Percentiles rank a stretch among this genome's conserved stretches.
Evolutionary conservation across 2,797 vertebrate genomes (phyloP).

Genomic region (Onychomys arenicola): DNA sequence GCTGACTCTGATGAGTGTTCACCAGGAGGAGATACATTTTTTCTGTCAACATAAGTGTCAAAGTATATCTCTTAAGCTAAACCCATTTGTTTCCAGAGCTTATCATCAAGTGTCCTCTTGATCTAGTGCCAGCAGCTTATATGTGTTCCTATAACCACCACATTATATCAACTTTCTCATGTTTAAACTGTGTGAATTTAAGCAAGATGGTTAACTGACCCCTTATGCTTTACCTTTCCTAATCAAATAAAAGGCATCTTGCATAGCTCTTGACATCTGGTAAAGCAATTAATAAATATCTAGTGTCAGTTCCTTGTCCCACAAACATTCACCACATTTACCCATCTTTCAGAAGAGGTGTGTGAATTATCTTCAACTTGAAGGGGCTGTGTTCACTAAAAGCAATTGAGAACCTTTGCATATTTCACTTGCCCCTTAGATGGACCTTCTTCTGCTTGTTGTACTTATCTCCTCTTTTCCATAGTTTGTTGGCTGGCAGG

Average conservation of each 20-base stretch:
- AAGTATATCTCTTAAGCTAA: neutral
- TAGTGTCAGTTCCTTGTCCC: neutral
- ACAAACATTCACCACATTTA: neutral
- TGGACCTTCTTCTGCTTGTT: neutral
- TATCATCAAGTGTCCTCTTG: neutral
- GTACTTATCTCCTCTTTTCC: neutral
- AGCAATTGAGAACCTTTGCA: neutral
- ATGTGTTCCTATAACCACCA: neutral
- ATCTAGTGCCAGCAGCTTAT: neutral
- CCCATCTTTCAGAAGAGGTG: neutral
- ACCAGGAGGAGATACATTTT: neutral
- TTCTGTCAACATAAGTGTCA: neutral
- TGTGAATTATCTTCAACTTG: neutral
- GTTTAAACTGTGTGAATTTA: slow-evolving; percentile 9
- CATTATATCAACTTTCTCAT: neutral
- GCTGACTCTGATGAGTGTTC: neutral
- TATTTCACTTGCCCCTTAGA: neutral
- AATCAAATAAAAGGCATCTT: neutral
- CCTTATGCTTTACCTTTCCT: neutral
- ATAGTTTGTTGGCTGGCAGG: neutral
- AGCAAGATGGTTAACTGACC: neutral
- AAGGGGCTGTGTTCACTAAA: neutral
- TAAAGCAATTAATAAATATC: neutral
- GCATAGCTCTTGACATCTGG: neutral
- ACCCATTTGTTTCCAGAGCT: neutral